These are phyloP conservation scores for Caenorhabditis macrosperma DNA, from an alignment of 2,888 invertebrate genomes.

Conservation along the genomic window DNA sequence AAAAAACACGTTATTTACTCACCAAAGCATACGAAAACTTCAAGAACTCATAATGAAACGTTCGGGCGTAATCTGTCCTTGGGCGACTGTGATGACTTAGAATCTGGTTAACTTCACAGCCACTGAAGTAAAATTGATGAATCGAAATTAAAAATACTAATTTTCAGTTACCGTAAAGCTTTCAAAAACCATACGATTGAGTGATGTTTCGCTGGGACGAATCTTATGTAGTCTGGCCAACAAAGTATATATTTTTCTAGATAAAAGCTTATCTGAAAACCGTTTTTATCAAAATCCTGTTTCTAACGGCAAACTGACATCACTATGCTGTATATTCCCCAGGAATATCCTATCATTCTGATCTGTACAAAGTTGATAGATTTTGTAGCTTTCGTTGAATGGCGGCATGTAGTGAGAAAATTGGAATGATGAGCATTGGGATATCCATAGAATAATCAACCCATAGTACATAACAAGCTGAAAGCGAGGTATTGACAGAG, in stretches of 20 bases:
- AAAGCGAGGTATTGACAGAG: too few species aligned
- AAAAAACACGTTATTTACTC: neutral
- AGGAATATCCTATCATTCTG: slow-evolving; percentile 62
- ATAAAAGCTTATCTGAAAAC: slow-evolving; percentile 61
- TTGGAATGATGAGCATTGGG: slow-evolving; percentile 39
- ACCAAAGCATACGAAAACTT: slow-evolving; percentile 76
- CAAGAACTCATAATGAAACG: slow-evolving; percentile 74
- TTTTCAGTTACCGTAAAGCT: slow-evolving; percentile 56
- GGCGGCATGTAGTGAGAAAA: slow-evolving; percentile 64
- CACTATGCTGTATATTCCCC: slow-evolving; percentile 42
- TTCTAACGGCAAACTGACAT: slow-evolving; percentile 45
- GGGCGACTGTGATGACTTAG: slow-evolving; percentile 59
- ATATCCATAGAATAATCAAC: slow-evolving; percentile 27
- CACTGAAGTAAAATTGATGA: slow-evolving; percentile 62
- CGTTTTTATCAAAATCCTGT: too few species aligned
- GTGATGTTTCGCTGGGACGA: slow-evolving; percentile 62
- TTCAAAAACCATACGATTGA: slow-evolving; percentile 68
- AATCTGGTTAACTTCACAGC: slow-evolving; percentile 73
- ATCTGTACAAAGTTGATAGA: slow-evolving; percentile 67
- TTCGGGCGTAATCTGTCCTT: slow-evolving; percentile 64
- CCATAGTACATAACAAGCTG: slow-evolving; percentile 58
- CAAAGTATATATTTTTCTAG: slow-evolving; percentile 65
- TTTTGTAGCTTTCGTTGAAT: slow-evolving; percentile 57
- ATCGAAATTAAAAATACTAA: neutral
- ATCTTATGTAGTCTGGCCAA: slow-evolving; percentile 57